Base-by-base conservation (phyloP, 2,113 vertebrate species). In the Rissa tridactyla region DNA sequence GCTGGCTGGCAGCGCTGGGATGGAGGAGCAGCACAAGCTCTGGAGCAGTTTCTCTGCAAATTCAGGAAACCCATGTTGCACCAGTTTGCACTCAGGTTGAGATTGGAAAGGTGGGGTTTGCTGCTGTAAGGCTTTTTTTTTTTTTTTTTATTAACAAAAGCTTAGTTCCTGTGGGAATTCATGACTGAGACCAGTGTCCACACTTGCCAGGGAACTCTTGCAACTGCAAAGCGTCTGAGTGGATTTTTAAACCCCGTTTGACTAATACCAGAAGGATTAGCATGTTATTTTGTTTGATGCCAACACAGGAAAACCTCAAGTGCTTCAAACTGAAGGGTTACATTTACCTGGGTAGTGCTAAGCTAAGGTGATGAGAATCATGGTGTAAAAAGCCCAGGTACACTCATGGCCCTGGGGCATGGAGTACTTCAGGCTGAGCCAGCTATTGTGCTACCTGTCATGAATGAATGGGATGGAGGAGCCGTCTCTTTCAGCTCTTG, bases 191-290 rank as follows among this genome's bases (percentile, higher is more conserved):
- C 34, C 26, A 38, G 6, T 32, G 57, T 75, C 69, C 6, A 10
- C n/a, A 52, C 64, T 91, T 85, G 66, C 84, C 86, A 87, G 84
- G 62, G 78, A 95, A 82, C 70, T 90, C 62, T 94, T 90, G 86
- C 77, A 92, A 76, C 62, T 85, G 72, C 58, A 55, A 81, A 95
- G 83, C 40, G 52, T 66, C 64, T 60, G 78, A 95, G 75, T 82
- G 73, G 73, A 65, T 85, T 92, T 89, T 95, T 65, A 91, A 95
- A 47, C 66, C 32, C 51, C 1, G 1, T 95, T 95, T 94, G 71
- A 77, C 68, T 96, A 94, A 94, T 90, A 82, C 19, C 54, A 88
- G 64, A 76, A 89, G 70, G 70, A 95, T 94, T 86, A 91, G 62
- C 6, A 2, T 76, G 73, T 57, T 88, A 25, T 76, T 94, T 90